Percentiles rank a stretch among this genome's conserved stretches.
Evolutionary conservation across 1,140 invertebrate genomes (phyloP).

Genomic region (Nasonia vitripennis): DNA sequence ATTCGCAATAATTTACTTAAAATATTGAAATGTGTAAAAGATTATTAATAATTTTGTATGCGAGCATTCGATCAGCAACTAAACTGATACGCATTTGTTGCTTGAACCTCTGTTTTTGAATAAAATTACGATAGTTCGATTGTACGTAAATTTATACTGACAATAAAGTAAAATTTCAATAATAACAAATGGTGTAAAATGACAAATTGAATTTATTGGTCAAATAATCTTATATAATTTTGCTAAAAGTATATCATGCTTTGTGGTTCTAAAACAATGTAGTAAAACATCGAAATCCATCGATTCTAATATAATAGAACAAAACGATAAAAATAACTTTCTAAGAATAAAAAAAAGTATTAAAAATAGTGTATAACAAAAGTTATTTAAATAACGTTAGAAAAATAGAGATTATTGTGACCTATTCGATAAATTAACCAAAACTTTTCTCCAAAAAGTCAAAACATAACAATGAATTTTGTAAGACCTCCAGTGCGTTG

Average conservation of each 20-base stretch:
- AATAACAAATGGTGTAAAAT: neutral
- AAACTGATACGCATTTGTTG: neutral
- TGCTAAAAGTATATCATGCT: neutral
- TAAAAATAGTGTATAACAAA: neutral
- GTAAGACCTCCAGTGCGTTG: neutral
- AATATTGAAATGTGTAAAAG: neutral
- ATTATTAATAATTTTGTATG: neutral
- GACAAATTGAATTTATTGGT: neutral
- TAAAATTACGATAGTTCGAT: neutral
- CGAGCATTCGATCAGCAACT: neutral
- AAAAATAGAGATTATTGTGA: conserved; percentile 26
- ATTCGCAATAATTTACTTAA: neutral
- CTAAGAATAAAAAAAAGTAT: neutral
- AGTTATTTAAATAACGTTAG: conserved; percentile 20
- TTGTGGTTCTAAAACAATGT: neutral
- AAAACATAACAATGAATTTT: neutral
- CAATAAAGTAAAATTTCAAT: neutral
- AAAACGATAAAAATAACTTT: neutral
- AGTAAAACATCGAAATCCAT: neutral
- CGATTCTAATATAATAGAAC: neutral
- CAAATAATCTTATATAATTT: conserved; percentile 5
- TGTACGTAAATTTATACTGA: no score
- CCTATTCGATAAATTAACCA: neutral
- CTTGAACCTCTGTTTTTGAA: neutral
- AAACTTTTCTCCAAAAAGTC: neutral